Evolutionary conservation across 2,113 vertebrate species (phyloP).

Genomic region (Neolamprologus toae): DNA sequence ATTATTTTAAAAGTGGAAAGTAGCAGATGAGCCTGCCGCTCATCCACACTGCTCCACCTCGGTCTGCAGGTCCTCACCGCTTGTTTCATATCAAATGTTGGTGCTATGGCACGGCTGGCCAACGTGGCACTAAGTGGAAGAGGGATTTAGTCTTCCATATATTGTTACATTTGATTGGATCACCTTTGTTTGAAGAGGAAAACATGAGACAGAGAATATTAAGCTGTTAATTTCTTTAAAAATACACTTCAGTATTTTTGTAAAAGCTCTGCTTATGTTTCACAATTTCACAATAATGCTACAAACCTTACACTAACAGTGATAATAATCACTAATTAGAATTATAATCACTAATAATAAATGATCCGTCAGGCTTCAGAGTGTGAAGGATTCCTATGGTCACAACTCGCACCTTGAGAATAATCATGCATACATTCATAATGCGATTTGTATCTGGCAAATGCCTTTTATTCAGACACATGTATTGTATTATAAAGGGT

Average conservation of each 20-base stretch:
- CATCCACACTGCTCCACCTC: not conserved
- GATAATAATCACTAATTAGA: not conserved
- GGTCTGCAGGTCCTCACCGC: not conserved
- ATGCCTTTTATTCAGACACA: not conserved
- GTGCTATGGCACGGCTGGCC: not conserved
- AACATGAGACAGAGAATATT: not conserved
- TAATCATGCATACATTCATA: not conserved
- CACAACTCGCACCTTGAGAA: not conserved
- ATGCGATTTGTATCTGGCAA: not conserved
- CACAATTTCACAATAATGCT: not conserved
- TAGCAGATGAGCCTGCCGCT: not conserved
- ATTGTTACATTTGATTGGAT: not conserved
- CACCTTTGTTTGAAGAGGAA: not conserved
- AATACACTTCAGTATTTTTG: not conserved
- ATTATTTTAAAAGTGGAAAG: not conserved
- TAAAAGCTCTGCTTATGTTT: not conserved
- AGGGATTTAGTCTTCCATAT: rapidly evolving
- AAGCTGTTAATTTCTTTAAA: not conserved
- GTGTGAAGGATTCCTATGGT: not conserved
- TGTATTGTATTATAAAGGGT: not conserved
- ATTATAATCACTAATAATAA: not conserved
- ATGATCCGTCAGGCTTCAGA: not conserved
- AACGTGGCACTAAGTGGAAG: not conserved
- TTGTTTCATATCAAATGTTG: not conserved
- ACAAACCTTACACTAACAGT: not conserved